Conservation (phyloP, 2,113 vertebrate genomes). For the Calcarius ornatus region DNA sequence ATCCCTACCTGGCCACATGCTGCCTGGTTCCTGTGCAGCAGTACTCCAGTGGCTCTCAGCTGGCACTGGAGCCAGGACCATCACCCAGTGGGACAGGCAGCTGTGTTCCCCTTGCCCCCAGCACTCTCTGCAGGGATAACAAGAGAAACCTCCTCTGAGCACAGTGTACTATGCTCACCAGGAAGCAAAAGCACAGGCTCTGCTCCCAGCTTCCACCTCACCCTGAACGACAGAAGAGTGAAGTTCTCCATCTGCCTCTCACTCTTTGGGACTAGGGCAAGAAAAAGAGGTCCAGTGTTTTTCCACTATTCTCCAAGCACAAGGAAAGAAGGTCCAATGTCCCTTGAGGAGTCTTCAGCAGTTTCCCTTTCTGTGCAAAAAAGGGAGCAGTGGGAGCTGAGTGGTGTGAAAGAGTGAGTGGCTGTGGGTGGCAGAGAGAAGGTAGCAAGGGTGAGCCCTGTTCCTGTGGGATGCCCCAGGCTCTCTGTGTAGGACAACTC, state of each 20-base stretch:
- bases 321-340: not conserved
- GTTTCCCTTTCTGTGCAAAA: not conserved
- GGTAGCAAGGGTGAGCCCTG: not conserved
- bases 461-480: not conserved
- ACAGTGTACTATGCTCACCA: not conserved
- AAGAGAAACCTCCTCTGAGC: not conserved
- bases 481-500: not conserved
- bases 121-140: not conserved
- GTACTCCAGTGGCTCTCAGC: not conserved
- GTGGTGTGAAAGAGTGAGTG: not conserved
- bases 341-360: not conserved
- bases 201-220: not conserved
- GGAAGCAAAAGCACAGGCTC: not conserved
- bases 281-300: not conserved
- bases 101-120: not conserved
- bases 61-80: not conserved
- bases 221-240: accelerated
- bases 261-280: not conserved
- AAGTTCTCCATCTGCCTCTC: not conserved
- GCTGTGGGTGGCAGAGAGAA: not conserved
- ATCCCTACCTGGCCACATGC: not conserved
- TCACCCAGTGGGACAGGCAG: not conserved
- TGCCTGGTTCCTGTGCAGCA: not conserved
- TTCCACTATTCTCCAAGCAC: not conserved
- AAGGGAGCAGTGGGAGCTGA: not conserved